Base-by-base conservation (phyloP, 2,888 invertebrate genomes). In the Malacosoma neustria region DNA sequence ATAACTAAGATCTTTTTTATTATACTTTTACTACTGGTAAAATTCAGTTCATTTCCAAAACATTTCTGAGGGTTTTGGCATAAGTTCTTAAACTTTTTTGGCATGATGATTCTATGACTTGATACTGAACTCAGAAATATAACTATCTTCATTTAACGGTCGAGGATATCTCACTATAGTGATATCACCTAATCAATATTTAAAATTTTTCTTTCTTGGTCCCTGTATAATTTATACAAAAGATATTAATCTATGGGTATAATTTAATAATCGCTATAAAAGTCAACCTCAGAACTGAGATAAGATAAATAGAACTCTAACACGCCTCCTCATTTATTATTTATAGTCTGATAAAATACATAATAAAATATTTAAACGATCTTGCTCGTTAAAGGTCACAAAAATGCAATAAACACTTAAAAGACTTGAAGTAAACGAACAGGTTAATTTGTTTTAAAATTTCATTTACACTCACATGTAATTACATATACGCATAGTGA, bases 381-480 rank as follows among this genome's bases (percentile, higher is more conserved):
- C 22, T 22, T 9, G 22, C 22, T 22, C 22, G 22, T 22, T 22
- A 22, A 9, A 22, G 22, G 2, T 22, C 6, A 22, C 5, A 9
- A 22, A 6, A 2, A 22, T 22, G 5, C 22, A 22, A 22, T 22
- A 22, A 7, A 22, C 22, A 22, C 2, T 22, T 5, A 1, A 5
- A 7, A 22, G 9, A 5, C 32, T 13, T 32, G 32, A 14, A 32
- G n/a, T 7, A 14, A n/a, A 14, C 11, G 11, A 6, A 14, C n/a
- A 13, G 32, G 11, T 32, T 32, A 32, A 32, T 32, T n/a, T 3
- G 13, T 32, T 32, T 32, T 32, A 32, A 32, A 32, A 32, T 32
- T 11, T 5, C 4, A n/a, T 32, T 13, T 13, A 13, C 32, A 13
- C 13, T 14, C n/a, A n/a, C n/a, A 13, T 14, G 32, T 14, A 32